A percentile compares a stretch with the other conserved stretches of the same genome.
phyloP scores from a whole-genome alignment of 37 sponge, comb jelly and placozoan genomes.

The Agelas oroides region DNA sequence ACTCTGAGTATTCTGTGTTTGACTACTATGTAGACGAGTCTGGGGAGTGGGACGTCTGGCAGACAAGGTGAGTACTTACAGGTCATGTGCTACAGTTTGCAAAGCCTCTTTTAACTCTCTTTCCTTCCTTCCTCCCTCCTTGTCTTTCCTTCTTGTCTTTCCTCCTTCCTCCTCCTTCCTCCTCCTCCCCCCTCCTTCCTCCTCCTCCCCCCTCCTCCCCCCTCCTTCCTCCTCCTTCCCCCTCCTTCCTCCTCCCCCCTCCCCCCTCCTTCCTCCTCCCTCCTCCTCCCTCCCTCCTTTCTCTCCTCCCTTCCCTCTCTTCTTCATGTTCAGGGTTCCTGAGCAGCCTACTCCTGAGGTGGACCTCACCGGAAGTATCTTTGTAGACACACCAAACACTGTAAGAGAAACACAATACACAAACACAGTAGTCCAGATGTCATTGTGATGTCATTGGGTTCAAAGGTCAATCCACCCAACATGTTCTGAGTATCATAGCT shows the following conservation, averaged over 20 bases:
- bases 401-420: slow-evolving; percentile 37
- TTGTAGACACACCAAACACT: slow-evolving; percentile 67
- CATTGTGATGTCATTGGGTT: no score
- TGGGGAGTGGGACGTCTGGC: slow-evolving; percentile 95
- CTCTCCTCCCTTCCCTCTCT: neutral
- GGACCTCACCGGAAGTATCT: slow-evolving; percentile 54
- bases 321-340: slow-evolving; percentile 35
- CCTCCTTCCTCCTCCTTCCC: neutral
- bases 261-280: neutral
- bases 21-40: slow-evolving; percentile 97
- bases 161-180: neutral
- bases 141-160: neutral
- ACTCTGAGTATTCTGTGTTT: slow-evolving; percentile 84
- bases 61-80: slow-evolving; percentile 49
- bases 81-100: no score
- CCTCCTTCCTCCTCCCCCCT: no score
- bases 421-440: no score
- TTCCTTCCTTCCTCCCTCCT: neutral
- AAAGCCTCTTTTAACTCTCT: no score
- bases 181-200: neutral
- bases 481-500: no score
- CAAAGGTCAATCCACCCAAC: no score
- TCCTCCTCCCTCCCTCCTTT: neutral
- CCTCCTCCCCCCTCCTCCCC: neutral
- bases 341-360: slow-evolving; percentile 18